These are phyloP conservation scores for Lytechinus pictus DNA, from an alignment of 35 echinoderm and acorn worm species.

Conservation along the genomic window DNA sequence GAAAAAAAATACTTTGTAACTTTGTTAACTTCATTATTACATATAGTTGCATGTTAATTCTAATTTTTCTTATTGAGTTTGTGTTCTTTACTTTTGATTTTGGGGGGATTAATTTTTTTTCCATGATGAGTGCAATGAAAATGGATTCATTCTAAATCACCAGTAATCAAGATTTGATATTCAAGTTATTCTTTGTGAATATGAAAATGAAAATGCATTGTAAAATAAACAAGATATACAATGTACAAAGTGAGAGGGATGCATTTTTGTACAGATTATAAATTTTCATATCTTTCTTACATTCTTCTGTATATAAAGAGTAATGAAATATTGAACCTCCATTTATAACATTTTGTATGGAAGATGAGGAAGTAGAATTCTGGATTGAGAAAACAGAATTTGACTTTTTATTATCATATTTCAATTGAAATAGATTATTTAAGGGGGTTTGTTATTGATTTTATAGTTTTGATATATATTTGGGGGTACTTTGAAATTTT, in stretches of 20 bases:
- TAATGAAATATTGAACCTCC: slow-evolving; percentile 2
- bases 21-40: too few relatives aligned
- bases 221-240: not conserved
- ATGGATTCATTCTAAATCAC: not conserved
- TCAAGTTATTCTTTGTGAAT: slow-evolving; percentile 5
- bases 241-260: not conserved
- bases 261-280: slow-evolving; percentile 9
- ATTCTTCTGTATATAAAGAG: slow-evolving; percentile 13
- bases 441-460: too few relatives aligned
- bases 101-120: not conserved
- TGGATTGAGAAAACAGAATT: not conserved
- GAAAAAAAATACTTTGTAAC: too few relatives aligned
- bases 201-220: not conserved
- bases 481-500: too few relatives aligned
- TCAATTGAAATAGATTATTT: too few relatives aligned
- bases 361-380: not conserved
- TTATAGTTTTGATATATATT: too few relatives aligned
- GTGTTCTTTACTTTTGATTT: not conserved
- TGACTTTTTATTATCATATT: not conserved
- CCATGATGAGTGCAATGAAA: not conserved
- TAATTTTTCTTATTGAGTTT: too few relatives aligned
- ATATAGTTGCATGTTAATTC: too few relatives aligned
- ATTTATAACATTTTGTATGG: not conserved
- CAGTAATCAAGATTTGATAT: not conserved
- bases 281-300: not conserved